Conservation (phyloP, 2,888 invertebrate species). For the Nephrotoma flavescens region DNA sequence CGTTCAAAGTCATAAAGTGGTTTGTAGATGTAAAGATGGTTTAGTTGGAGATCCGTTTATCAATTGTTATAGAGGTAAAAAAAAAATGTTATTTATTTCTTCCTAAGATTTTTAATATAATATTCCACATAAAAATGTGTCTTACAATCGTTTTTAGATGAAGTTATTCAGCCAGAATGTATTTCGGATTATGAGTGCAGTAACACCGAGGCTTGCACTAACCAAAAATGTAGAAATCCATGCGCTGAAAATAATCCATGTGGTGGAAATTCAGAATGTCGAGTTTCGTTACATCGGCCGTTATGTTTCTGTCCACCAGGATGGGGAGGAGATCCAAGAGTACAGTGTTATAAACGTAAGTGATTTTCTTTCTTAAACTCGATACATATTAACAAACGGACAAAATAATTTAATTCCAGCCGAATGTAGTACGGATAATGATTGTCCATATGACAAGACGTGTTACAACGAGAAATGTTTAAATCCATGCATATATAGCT, state of each 20-base stretch:
- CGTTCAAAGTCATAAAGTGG: slow-evolving; percentile 58
- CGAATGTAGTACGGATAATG: slow-evolving; percentile 60
- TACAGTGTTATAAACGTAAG: slow-evolving; percentile 76
- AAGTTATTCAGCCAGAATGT: slow-evolving; percentile 48
- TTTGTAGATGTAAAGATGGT: slow-evolving; percentile 60
- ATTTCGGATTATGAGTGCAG: slow-evolving; percentile 60
- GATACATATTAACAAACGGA: neutral
- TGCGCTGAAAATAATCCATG: slow-evolving; percentile 65
- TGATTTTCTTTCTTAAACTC: slow-evolving; percentile 12
- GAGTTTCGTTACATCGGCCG: slow-evolving; percentile 61
- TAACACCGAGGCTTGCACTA: slow-evolving; percentile 62
- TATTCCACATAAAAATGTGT: neutral
- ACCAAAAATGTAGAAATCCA: slow-evolving; percentile 65
- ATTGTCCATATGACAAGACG: slow-evolving; percentile 73
- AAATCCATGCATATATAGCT: slow-evolving; percentile 54
- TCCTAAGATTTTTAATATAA: slow-evolving; percentile 12
- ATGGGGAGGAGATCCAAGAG: slow-evolving; percentile 77
- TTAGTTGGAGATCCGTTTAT: slow-evolving; percentile 67
- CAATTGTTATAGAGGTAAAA: slow-evolving; percentile 41
- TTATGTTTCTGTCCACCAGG: slow-evolving; percentile 71
- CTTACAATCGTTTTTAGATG: slow-evolving; percentile 23
- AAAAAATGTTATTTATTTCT: too few relatives aligned
- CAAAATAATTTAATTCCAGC: slow-evolving; percentile 35
- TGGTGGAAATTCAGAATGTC: slow-evolving; percentile 65
- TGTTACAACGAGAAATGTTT: slow-evolving; percentile 68